Evolutionary conservation across 2,113 vertebrate species (phyloP).

Genomic region (Erinaceus europaeus): DNA sequence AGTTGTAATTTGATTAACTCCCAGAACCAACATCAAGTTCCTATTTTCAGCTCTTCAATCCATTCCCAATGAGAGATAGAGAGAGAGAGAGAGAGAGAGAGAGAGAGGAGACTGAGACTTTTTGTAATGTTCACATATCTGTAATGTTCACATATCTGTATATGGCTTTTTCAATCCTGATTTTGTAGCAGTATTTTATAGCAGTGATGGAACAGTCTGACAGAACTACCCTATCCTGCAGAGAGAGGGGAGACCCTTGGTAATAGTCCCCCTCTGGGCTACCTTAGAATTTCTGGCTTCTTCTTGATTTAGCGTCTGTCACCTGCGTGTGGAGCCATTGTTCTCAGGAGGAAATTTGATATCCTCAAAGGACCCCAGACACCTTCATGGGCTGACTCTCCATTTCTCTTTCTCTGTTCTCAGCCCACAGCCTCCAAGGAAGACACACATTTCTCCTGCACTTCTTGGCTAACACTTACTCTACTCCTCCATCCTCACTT

Average conservation of each 20-base stretch:
- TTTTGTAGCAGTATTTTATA: conserved; percentile 41
- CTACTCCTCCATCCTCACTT: conserved; percentile 46
- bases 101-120: no score
- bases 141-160: no score
- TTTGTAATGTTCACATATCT: no score
- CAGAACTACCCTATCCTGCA: background rate
- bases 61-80: conserved; percentile 4
- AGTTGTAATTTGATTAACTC: background rate
- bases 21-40: conserved; percentile 25
- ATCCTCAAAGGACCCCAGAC: conserved; percentile 53
- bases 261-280: conserved; percentile 41
- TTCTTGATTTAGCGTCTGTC: conserved; percentile 69
- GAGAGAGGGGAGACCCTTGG: conserved; percentile 28
- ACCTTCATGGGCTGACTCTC: conserved; percentile 55
- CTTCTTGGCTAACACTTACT: conserved; percentile 38
- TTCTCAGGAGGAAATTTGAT: conserved; percentile 67
- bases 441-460: conserved; percentile 28
- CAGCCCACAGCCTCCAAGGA: conserved; percentile 53
- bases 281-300: background rate
- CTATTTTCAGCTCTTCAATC: background rate
- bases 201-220: background rate
- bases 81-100: no score
- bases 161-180: no score
- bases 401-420: conserved; percentile 49
- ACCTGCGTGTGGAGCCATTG: conserved; percentile 10